These are phyloP conservation scores for Rhizoglyphus robini DNA, from an alignment of 1,140 invertebrate genomes.

Conservation along the genomic window DNA sequence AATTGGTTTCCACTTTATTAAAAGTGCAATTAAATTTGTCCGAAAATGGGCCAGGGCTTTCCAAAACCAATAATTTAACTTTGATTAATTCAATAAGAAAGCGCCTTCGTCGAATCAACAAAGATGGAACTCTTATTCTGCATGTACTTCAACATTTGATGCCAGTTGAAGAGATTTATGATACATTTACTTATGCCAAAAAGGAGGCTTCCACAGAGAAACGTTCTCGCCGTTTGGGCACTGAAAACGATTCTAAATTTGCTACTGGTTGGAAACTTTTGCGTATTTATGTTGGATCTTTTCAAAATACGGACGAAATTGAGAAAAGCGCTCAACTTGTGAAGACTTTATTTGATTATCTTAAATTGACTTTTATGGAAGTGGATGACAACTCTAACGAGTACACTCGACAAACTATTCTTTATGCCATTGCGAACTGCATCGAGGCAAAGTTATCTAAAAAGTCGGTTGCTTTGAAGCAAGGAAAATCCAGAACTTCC, in stretches of 20 bases:
- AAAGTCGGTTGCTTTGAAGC: not conserved
- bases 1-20: not conserved
- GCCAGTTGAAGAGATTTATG: not conserved
- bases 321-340: constrained; percentile 49
- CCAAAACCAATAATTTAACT: not conserved
- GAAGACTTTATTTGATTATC: constrained; percentile 58
- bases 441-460: constrained; percentile 42
- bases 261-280: constrained; percentile 52
- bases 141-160: not conserved
- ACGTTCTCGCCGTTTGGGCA: not conserved
- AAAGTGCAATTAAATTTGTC: not conserved
- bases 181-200: not conserved
- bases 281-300: constrained; percentile 59
- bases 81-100: not conserved
- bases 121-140: not conserved
- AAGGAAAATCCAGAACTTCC: not conserved
- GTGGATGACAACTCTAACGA: constrained; percentile 70
- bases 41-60: not conserved
- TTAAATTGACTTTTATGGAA: constrained; percentile 53
- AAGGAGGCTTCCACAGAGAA: not conserved
- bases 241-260: not conserved
- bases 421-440: constrained; percentile 59
- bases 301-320: constrained; percentile 67
- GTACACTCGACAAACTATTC: constrained; percentile 70
- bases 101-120: not conserved